These are phyloP conservation scores for Netelia fuscicornis DNA, from an alignment of 2,888 invertebrate species.

Conservation along the genomic window DNA sequence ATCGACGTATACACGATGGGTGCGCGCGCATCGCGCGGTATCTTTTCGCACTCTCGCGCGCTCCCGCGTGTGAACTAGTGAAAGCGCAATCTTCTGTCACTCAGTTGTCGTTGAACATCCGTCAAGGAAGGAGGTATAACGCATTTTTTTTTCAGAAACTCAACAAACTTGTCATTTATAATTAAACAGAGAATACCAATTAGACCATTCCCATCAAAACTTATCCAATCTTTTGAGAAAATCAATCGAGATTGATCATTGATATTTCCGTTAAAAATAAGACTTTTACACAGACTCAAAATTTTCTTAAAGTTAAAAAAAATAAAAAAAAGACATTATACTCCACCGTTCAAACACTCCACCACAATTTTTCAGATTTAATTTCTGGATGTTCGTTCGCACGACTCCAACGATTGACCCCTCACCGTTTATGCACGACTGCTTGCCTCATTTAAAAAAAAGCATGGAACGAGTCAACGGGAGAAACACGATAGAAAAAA, in stretches of 20 bases:
- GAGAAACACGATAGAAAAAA: slow-evolving; percentile 21
- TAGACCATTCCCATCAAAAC: too few relatives aligned
- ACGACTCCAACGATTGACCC: slow-evolving; percentile 28
- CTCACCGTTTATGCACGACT: slow-evolving; percentile 27
- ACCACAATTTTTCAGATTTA: neutral
- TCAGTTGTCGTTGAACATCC: too few relatives aligned
- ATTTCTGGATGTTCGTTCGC: neutral
- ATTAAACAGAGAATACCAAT: too few relatives aligned
- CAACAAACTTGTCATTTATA: too few relatives aligned
- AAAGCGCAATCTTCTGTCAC: neutral
- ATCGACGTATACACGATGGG: neutral
- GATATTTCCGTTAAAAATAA: too few relatives aligned
- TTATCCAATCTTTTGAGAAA: too few relatives aligned
- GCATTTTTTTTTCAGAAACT: too few relatives aligned
- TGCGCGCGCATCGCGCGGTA: neutral
- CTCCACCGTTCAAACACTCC: neutral
- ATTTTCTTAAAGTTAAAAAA: too few relatives aligned
- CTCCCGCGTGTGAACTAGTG: neutral
- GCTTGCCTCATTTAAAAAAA: slow-evolving; percentile 14
- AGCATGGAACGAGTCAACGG: slow-evolving; percentile 25
- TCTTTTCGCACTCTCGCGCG: neutral
- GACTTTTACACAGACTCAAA: too few relatives aligned
- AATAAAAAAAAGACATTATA: neutral
- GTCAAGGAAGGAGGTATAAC: too few relatives aligned
- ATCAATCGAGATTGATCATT: too few relatives aligned